These are phyloP conservation scores for Aratinga solstitialis DNA, from an alignment of 2,797 vertebrate species.

Conservation along the genomic window DNA sequence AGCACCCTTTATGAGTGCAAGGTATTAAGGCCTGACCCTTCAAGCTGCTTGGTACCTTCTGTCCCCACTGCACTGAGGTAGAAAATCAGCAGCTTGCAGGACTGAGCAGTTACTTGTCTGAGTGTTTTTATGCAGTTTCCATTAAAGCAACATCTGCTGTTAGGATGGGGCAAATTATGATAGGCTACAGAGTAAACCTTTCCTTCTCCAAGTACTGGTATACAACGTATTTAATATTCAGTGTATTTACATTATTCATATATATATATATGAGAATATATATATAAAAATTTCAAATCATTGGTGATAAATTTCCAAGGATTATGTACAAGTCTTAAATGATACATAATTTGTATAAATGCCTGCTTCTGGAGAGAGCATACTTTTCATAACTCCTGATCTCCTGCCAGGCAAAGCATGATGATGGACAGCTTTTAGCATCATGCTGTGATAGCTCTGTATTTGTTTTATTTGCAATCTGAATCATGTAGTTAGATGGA, in stretches of 20 bases:
- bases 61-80: background rate
- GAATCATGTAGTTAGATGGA: background rate
- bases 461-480: background rate
- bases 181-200: background rate
- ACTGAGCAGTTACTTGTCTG: background rate
- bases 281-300: background rate
- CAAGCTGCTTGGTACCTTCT: constrained; percentile 9
- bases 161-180: background rate
- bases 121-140: background rate
- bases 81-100: constrained; percentile 2
- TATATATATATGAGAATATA: background rate
- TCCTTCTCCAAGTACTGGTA: background rate
- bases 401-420: background rate
- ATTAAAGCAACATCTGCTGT: background rate
- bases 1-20: background rate
- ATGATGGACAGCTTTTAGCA: constrained; percentile 6
- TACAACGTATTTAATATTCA: background rate
- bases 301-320: background rate
- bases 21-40: background rate
- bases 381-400: background rate
- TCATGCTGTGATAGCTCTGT: background rate
- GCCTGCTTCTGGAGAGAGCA: background rate
- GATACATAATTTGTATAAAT: constrained; percentile 2
- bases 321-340: background rate
- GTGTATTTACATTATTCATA: background rate